phyloP scores from a whole-genome alignment of 2,113 vertebrate species.

The Amblyopsis rosae region DNA sequence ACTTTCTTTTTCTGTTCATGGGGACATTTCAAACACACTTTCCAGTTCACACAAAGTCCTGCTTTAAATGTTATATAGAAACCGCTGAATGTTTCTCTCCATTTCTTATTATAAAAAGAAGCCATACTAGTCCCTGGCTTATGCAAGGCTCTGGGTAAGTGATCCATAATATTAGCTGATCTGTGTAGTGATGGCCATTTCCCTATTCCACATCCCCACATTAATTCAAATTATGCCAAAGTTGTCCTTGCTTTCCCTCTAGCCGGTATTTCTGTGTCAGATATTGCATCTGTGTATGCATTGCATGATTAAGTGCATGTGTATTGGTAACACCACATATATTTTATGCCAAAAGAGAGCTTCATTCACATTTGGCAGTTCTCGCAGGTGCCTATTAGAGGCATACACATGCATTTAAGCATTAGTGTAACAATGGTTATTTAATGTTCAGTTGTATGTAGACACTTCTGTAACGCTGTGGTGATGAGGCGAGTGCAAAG shows the following conservation, averaged over 20 bases:
- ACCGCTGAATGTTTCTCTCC: constrained; percentile 13
- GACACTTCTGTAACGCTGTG: no score
- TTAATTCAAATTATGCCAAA: constrained; percentile 66
- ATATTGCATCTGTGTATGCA: constrained; percentile 25
- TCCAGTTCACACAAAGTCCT: neutral
- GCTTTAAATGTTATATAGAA: constrained; percentile 1
- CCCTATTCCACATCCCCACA: constrained; percentile 41
- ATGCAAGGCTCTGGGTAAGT: constrained; percentile 30
- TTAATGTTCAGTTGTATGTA: no score
- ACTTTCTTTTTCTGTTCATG: constrained; percentile 8
- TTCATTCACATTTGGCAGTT: no score
- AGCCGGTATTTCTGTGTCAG: constrained; percentile 47
- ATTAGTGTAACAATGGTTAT: no score
- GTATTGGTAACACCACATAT: neutral
- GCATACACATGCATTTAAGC: no score
- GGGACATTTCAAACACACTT: constrained; percentile 9
- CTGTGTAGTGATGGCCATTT: constrained; percentile 54
- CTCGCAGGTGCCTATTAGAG: no score
- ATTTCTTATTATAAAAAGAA: constrained; percentile 8
- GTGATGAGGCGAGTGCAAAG: no score
- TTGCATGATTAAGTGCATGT: neutral
- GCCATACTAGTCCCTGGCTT: constrained; percentile 25
- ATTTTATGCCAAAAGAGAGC: no score
- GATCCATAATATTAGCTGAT: constrained; percentile 53
- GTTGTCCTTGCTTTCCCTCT: constrained; percentile 51